A percentile compares a stretch with the other conserved stretches of the same genome.
Conservation (phyloP, 2,888 invertebrate species). For the Syritta pipiens region DNA sequence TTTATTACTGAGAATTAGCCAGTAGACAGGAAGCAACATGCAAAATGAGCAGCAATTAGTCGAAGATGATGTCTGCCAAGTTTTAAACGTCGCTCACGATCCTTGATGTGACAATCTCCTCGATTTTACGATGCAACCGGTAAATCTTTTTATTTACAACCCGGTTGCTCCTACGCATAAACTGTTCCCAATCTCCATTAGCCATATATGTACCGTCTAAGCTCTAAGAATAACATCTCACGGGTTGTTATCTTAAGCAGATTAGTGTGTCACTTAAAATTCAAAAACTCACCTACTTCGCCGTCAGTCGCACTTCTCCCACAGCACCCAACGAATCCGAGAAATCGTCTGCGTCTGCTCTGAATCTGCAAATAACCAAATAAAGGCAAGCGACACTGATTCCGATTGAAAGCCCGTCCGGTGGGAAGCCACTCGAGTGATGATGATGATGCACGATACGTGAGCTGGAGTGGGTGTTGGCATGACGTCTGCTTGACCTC, state of each 20-base stretch:
- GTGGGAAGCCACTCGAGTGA: neutral
- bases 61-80: too few species aligned
- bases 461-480: slow-evolving; percentile 25
- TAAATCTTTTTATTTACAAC: neutral
- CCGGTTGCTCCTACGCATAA: neutral
- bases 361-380: slow-evolving; percentile 56
- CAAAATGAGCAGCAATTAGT: too few species aligned
- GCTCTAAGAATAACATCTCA: neutral
- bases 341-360: slow-evolving; percentile 35
- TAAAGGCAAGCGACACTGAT: slow-evolving; percentile 39
- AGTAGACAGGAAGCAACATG: too few species aligned
- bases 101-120: neutral
- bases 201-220: slow-evolving; percentile 14
- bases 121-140: neutral
- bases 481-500: slow-evolving; percentile 42
- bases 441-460: slow-evolving; percentile 44
- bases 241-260: slow-evolving; percentile 4
- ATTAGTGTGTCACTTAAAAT: slow-evolving; percentile 38
- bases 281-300: slow-evolving; percentile 42
- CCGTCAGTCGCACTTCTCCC: slow-evolving; percentile 25
- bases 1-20: too few species aligned
- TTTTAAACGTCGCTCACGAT: too few species aligned
- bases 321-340: slow-evolving; percentile 4
- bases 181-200: neutral
- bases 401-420: neutral